Evolutionary conservation across 2,113 vertebrate species (phyloP).

Genomic region (Pseudonaja textilis): DNA sequence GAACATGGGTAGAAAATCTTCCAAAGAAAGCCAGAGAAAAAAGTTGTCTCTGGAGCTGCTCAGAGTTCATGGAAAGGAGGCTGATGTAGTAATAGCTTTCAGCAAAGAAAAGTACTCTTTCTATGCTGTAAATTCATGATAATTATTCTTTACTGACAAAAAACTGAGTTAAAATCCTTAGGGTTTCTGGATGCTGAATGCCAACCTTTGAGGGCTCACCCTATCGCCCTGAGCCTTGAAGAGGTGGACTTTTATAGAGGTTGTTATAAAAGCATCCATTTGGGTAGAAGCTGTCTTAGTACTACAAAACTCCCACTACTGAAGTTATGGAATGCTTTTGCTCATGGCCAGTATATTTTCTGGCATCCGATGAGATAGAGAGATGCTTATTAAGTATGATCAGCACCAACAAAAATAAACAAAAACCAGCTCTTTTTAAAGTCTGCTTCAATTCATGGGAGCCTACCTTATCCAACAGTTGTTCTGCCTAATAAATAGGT

Average conservation of each 20-base stretch:
- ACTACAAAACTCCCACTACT: slow-evolving; percentile 3
- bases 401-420: not conserved
- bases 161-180: not conserved
- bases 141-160: not conserved
- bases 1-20: not conserved
- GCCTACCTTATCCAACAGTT: not conserved
- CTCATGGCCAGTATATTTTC: slow-evolving; percentile 2
- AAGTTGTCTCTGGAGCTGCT: not conserved
- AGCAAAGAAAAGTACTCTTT: not conserved
- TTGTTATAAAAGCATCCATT: not conserved
- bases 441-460: not conserved
- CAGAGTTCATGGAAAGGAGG: not conserved
- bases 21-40: not conserved
- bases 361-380: slow-evolving; percentile 25
- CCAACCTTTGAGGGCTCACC: not conserved
- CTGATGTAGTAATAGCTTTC: not conserved
- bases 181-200: not conserved
- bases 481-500: slow-evolving; percentile 7
- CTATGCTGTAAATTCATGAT: not conserved
- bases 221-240: not conserved
- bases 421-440: not conserved
- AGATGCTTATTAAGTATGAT: slow-evolving; percentile 24
- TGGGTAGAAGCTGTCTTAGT: not conserved
- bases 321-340: not conserved
- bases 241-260: not conserved